Conservation (phyloP, 92 coral and sea anemone genomes). For the Umimayanthus chanpuru region DNA sequence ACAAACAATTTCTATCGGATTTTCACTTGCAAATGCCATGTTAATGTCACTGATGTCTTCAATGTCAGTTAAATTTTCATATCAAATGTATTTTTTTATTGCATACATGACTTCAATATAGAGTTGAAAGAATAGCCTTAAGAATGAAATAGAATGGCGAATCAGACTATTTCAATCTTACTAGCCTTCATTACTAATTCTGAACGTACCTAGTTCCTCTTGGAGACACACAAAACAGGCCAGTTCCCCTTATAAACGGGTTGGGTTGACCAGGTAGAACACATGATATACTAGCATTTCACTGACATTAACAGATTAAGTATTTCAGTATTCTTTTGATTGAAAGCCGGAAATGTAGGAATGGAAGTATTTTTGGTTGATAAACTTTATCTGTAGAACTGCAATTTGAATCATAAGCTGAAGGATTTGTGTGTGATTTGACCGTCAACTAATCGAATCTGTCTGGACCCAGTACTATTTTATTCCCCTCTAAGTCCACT, state of each 20-base stretch:
- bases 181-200: not conserved
- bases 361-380: conserved; percentile 18
- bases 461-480: not conserved
- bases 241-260: not conserved
- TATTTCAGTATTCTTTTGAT: conserved; percentile 2
- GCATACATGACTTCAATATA: too few species aligned
- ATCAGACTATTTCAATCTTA: not conserved
- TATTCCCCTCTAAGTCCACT: not conserved
- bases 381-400: not conserved
- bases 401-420: not conserved
- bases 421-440: conserved; percentile 15
- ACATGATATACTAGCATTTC: conserved; percentile 12
- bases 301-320: conserved; percentile 32
- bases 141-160: not conserved
- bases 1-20: not conserved
- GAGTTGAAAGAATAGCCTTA: too few species aligned
- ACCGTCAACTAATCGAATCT: not conserved
- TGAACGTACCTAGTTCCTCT: not conserved
- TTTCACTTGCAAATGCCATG: not conserved
- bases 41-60: not conserved
- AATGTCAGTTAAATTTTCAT: not conserved
- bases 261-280: not conserved
- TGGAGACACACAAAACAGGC: not conserved
- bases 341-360: conserved; percentile 39
- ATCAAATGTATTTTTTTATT: too few species aligned